Conservation (phyloP, 2,797 vertebrate species). For the Acipenser transmontanus region DNA sequence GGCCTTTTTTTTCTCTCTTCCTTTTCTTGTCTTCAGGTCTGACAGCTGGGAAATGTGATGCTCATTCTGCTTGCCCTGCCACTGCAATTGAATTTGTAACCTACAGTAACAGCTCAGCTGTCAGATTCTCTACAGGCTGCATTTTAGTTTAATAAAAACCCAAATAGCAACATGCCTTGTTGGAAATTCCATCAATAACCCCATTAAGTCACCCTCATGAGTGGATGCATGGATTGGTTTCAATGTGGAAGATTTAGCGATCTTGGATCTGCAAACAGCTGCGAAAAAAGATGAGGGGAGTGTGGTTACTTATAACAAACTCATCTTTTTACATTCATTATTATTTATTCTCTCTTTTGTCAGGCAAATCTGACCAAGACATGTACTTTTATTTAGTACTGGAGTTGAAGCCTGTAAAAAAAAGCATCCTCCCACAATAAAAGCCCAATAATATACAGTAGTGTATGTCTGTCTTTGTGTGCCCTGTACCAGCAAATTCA, state of each 20-base stretch:
- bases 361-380: neutral
- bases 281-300: too few relatives aligned
- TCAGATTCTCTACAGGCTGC: conserved; percentile 29
- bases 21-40: neutral
- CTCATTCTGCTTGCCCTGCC: conserved; percentile 26
- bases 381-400: neutral
- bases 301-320: neutral
- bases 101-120: conserved; percentile 34
- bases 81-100: conserved; percentile 37
- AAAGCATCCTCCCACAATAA: too few relatives aligned
- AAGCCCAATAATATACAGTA: too few relatives aligned
- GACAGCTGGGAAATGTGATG: conserved; percentile 27
- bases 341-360: neutral
- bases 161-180: conserved; percentile 26
- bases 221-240: neutral
- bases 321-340: neutral
- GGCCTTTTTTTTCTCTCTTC: neutral
- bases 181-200: conserved; percentile 4
- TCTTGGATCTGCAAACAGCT: too few relatives aligned
- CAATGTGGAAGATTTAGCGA: neutral
- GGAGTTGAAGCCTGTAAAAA: too few relatives aligned
- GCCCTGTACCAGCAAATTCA: too few relatives aligned
- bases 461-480: too few relatives aligned
- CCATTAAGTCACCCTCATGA: conserved; percentile 11
- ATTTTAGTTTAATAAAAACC: conserved; percentile 45